Evolutionary conservation across 2,888 invertebrate genomes (phyloP).

Genomic region (Idaea straminata): DNA sequence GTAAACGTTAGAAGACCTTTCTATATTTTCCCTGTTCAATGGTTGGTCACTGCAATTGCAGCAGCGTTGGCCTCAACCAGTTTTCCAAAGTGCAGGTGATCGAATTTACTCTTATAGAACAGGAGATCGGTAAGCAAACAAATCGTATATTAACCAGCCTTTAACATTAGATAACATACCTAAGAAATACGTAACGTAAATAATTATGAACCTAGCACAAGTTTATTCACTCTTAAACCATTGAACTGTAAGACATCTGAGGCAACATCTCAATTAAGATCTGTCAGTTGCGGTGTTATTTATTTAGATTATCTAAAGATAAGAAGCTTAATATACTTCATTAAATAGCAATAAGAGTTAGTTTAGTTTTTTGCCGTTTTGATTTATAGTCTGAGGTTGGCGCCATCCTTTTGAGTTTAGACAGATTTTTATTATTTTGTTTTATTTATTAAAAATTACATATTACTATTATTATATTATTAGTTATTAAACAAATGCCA

Average conservation of each 20-base stretch:
- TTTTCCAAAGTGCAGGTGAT: no score
- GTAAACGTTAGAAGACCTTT: no score
- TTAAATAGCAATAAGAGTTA: neutral
- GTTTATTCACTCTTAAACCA: neutral
- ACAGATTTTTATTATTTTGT: neutral
- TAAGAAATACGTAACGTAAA: neutral
- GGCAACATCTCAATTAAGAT: neutral
- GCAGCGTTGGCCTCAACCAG: no score
- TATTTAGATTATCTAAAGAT: slow-evolving; percentile 1
- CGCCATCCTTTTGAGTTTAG: neutral
- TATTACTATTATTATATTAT: no score
- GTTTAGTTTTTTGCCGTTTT: neutral
- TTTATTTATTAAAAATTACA: neutral
- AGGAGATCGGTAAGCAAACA: no score
- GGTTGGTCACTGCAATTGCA: no score
- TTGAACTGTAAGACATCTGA: neutral
- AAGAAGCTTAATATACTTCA: neutral
- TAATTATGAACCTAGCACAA: neutral
- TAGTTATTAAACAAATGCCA: no score
- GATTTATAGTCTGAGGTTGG: neutral
- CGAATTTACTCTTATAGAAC: no score
- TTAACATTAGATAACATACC: no score
- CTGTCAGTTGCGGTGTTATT: neutral
- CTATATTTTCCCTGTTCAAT: no score
- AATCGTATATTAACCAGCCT: no score